phyloP scores from a whole-genome alignment of 2,888 invertebrate species.

The Choreutis nemorana region DNA sequence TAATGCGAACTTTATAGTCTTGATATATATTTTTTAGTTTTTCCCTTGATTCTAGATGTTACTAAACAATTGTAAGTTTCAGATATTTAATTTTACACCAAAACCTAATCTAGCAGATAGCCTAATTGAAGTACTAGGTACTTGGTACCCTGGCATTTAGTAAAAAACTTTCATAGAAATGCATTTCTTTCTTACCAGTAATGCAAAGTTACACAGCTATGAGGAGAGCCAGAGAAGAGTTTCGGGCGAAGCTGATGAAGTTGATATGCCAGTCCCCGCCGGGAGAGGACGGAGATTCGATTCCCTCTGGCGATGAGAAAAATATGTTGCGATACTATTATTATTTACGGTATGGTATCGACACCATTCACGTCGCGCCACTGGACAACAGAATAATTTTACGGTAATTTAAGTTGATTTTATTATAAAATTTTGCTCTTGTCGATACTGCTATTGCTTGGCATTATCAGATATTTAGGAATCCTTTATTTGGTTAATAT shows the following conservation, averaged over 20 bases:
- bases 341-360: slow-evolving; percentile 89
- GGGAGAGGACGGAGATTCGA: slow-evolving; percentile 38
- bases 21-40: too few relatives aligned
- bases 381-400: slow-evolving; percentile 77
- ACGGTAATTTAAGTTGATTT: slow-evolving; percentile 35
- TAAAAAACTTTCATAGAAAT: background rate
- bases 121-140: too few relatives aligned
- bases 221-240: slow-evolving; percentile 81
- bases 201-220: slow-evolving; percentile 73
- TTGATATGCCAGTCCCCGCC: slow-evolving; percentile 71
- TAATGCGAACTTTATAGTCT: too few relatives aligned
- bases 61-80: too few relatives aligned
- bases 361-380: slow-evolving; percentile 88
- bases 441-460: too few relatives aligned
- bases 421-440: slow-evolving; percentile 5
- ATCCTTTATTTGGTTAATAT: too few relatives aligned
- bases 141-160: background rate
- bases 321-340: slow-evolving; percentile 85
- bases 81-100: too few relatives aligned
- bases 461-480: too few relatives aligned
- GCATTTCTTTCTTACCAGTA: slow-evolving; percentile 30
- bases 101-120: too few relatives aligned
- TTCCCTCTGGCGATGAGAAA: slow-evolving; percentile 71
- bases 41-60: too few relatives aligned
- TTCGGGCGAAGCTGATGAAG: slow-evolving; percentile 79